phyloP scores from a whole-genome alignment of 2,113 vertebrate species.

The Noctilio leporinus region DNA sequence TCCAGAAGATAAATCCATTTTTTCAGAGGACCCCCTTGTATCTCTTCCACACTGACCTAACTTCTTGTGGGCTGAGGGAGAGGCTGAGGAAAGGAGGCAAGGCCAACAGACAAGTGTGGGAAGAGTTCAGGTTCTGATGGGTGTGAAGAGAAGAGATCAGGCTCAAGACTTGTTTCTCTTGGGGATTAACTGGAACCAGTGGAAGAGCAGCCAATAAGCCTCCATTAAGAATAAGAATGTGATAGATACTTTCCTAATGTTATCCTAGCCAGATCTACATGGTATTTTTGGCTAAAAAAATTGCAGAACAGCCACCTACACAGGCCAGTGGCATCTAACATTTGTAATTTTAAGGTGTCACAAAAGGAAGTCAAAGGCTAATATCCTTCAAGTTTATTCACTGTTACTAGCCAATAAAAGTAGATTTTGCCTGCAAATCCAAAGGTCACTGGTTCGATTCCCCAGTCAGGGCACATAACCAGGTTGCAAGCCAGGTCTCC shows the following conservation, averaged over 20 bases:
- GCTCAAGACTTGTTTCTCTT: background rate
- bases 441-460: too few relatives aligned
- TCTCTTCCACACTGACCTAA: background rate
- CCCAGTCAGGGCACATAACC: too few relatives aligned
- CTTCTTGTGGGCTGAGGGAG: background rate
- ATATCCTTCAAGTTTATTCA: background rate
- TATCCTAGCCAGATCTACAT: too few relatives aligned
- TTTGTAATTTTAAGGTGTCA: background rate
- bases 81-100: background rate
- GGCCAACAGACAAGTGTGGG: background rate
- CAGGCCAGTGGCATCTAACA: background rate
- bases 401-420: background rate
- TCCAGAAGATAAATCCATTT: too few relatives aligned
- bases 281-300: background rate
- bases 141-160: background rate
- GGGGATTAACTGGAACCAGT: background rate
- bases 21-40: too few relatives aligned
- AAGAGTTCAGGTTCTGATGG: background rate
- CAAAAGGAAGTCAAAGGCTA: background rate
- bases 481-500: too few relatives aligned
- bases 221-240: background rate
- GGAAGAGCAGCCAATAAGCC: background rate
- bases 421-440: too few relatives aligned
- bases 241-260: background rate
- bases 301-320: background rate